Evolutionary conservation across 35 echinoderm and acorn worm species (phyloP), one percentile per base, ranked within the genome.

Genomic region (Holothuria glaberrima): DNA sequence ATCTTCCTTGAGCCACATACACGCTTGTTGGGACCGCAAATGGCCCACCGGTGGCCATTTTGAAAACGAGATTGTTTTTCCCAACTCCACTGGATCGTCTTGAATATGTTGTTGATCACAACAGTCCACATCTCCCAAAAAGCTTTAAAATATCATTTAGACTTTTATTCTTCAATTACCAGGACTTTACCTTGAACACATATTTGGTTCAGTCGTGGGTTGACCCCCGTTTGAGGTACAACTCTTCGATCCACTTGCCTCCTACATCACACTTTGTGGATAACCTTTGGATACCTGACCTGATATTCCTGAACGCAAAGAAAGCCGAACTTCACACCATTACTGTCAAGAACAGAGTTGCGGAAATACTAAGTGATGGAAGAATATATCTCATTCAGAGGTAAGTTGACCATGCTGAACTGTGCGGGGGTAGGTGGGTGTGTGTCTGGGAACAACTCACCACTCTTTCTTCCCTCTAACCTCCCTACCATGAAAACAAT

Each of bases 201-300:
- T 66, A 66, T 3, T 7, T 66, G 19, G 18, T 66, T 66, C 82
- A 86, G 62, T 24, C 9, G 19, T 86, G 82, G 82, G 61, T 29
- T n/a, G 82, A 86, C 33, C 82, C 82, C 20, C 54, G 82, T 28
- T 29, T 86, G 25, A 60, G 25, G 50, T 65, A 60, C 82, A 86
- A 86, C 30, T 26, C 25, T 10, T 28, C 82, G 27, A 34, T 60
- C 24, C 24, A 16, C 6, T 30, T 90, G 68, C 54, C 70, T 21
- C 70, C 70, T 16, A 90, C 68, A 0, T 59, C 41, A 12, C 22
- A 76, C 12, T 58, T 61, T 21, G 48, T 79, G 16, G 73, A 76
- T 35, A 30, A 79, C 22, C 45, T 90, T 31, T 90, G 88, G 88
- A 16, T 90, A 58, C 88, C 88, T 61, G 88, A 90, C 29, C n/a